Base-by-base conservation (phyloP, 1,140 invertebrate genomes). In the Lutraria rhynchaena region DNA sequence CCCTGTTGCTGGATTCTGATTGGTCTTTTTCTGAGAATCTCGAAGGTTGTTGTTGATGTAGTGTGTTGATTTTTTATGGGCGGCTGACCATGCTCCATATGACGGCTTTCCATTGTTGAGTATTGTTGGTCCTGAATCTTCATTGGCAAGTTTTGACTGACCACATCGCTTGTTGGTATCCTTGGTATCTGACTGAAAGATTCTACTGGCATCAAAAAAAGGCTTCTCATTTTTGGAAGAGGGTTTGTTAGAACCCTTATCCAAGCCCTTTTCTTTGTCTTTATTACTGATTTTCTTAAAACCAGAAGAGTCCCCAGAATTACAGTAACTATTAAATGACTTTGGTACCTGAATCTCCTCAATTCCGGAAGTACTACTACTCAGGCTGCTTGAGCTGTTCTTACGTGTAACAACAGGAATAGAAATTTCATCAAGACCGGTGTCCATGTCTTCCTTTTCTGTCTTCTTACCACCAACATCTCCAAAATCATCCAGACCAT, bases 41-140 rank as follows among this genome's bases (percentile, higher is more conserved):
- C 89, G 84, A 19, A 91, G 80, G 57, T 90, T 89, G 84, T 91
- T 91, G 69, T 90, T 91, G 67, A 91, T 91, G 71, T 90, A 91
- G 57, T 88, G 87, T 17, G 89, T 83, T 61, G 88, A 87, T 60
- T 87, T 85, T 19, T 86, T 86, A n/a, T 88, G 85, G 27, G 78
- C 86, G 44, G 80, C 55, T 7, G 85, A 71, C 77, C 82, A 85
- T 22, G 83, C 74, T 24, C 82, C 44, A 53, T 73, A 81, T n/a
- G 87, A 67, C 13, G 87, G 87, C 70, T 89, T 90, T 1, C 87
- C 89, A 84, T 91, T 91, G 76, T 91, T 91, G 11, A 91, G 84
- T 22, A 91, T 78, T 17, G 86, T 88, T 15, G 77, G 81, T 49
- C 76, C 70, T 76, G 46, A 22, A 9, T 63, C 73, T 27, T 74